Evolutionary conservation across 2,113 vertebrate species (phyloP), one percentile per base, ranked within the genome.

Genomic region (Sylvilagus bachmani): DNA sequence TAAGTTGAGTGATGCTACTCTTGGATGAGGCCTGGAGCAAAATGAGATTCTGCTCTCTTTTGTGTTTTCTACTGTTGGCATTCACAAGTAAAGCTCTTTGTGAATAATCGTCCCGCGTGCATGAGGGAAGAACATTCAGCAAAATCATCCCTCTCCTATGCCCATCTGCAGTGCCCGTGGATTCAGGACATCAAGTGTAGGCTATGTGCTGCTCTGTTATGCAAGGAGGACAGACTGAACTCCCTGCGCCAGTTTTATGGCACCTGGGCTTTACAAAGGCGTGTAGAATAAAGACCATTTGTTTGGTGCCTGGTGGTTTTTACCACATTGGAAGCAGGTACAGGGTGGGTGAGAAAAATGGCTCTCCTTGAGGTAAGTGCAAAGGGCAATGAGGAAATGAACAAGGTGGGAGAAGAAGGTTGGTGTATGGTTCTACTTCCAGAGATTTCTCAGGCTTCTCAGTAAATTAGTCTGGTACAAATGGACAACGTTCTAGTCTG

Each of bases 51-150:
- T n/a, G 4, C 5, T 69, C 12, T 4, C 3, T 4, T 10, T 25
- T 9, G 53, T 27, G 22, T 31, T 67, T n/a, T 27, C 5, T 0
- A 5, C 12, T 62, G 29, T 4, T 58, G 11, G 49, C 22, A 13
- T 22, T 74, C 38, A 51, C 53, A 70, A 85, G 44, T 5, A 2
- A 6, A 11, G 10, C 21, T 49, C 14, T 66, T 44, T 44, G 0
- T 5, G 16, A 17, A 6, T 9, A 6, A 14, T 14, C 9, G 0
- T 62, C 17, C 21, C 9, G 25, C 13, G 3, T 19, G 12, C 2
- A 38, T 5, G 16, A 58, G 31, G 17, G 12, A 4, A 2, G 33
- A 16, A 33, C 22, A 75, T 27, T n/a, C 10, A n/a, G 53, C 13
- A 64, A 5, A 49, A 31, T 10, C 19, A 0, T 53, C 27, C 4